Evolutionary conservation across 2,113 vertebrate genomes (phyloP).

Genomic region (Scytalopus superciliaris): DNA sequence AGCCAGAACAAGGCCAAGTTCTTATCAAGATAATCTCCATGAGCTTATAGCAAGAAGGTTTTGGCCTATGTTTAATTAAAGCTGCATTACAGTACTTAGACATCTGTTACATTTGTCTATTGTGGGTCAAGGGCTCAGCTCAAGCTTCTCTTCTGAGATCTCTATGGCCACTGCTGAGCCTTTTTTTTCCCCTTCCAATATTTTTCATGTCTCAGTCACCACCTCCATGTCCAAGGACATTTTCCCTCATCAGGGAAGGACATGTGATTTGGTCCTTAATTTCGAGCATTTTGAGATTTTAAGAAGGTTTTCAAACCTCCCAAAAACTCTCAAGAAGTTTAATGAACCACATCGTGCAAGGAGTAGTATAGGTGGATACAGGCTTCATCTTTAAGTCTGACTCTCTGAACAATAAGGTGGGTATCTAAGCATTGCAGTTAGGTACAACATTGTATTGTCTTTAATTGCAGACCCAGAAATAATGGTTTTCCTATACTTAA

Average conservation of each 20-base stretch:
- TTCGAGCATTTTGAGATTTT: slow-evolving; percentile 49
- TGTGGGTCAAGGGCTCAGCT: slow-evolving; percentile 8
- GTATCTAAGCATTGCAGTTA: neutral
- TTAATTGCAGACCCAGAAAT: neutral
- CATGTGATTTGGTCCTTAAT: neutral
- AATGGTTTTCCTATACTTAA: neutral
- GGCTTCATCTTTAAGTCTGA: neutral
- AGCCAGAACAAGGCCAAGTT: neutral
- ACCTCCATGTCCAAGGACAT: neutral
- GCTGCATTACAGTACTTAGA: slow-evolving; percentile 38
- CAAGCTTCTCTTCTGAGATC: neutral
- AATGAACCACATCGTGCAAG: neutral
- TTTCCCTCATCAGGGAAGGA: neutral
- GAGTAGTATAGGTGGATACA: neutral
- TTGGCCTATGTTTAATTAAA: slow-evolving; percentile 66
- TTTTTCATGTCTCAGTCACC: neutral
- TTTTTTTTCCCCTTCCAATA: rapidly evolving
- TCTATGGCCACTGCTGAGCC: neutral
- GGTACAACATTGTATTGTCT: neutral
- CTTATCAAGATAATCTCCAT: slow-evolving; percentile 20
- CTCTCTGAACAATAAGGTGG: neutral
- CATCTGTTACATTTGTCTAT: slow-evolving; percentile 62
- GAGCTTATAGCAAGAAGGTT: slow-evolving; percentile 7
- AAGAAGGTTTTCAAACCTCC: neutral
- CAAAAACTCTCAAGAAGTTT: slow-evolving; percentile 2